These are phyloP conservation scores for Drosophila tropicalis DNA, from an alignment of 1,140 invertebrate genomes.

Conservation along the genomic window DNA sequence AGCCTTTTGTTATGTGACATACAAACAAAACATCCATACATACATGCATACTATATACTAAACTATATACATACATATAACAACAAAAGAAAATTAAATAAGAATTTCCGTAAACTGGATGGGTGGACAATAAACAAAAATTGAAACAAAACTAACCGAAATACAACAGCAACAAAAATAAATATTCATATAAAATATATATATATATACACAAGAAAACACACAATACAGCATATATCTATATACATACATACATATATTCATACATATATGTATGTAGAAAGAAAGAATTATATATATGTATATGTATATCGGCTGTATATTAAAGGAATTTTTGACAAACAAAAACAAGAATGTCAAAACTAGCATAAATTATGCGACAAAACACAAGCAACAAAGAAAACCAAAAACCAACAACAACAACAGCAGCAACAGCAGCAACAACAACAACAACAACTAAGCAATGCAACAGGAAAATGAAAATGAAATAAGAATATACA, in stretches of 20 bases:
- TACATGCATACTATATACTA: background rate
- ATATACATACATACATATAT: conserved; percentile 43
- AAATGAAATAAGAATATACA: conserved; percentile 13
- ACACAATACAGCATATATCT: conserved; percentile 36
- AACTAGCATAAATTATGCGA: conserved; percentile 29
- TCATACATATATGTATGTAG: conserved; percentile 36
- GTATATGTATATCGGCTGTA: background rate
- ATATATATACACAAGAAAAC: conserved; percentile 22
- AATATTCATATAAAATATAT: conserved; percentile 78
- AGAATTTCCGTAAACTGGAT: conserved; percentile 81
- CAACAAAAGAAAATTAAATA: conserved; percentile 61
- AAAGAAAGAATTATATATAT: background rate
- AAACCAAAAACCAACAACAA: background rate
- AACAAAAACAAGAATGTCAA: conserved; percentile 18
- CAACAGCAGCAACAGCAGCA: too few relatives aligned
- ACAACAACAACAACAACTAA: conserved; percentile 22
- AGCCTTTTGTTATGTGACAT: conserved; percentile 17
- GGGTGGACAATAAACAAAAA: conserved; percentile 82
- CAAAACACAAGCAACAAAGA: conserved; percentile 24
- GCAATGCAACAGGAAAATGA: conserved; percentile 62
- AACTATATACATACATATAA: conserved; percentile 2
- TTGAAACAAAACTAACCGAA: conserved; percentile 49
- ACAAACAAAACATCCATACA: conserved; percentile 3
- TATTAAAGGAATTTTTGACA: conserved; percentile 18
- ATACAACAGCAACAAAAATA: conserved; percentile 39